Evolutionary conservation across 2,888 invertebrate species (phyloP), one percentile per base, ranked within the genome.

Genomic region (Charanyca ferruginea): DNA sequence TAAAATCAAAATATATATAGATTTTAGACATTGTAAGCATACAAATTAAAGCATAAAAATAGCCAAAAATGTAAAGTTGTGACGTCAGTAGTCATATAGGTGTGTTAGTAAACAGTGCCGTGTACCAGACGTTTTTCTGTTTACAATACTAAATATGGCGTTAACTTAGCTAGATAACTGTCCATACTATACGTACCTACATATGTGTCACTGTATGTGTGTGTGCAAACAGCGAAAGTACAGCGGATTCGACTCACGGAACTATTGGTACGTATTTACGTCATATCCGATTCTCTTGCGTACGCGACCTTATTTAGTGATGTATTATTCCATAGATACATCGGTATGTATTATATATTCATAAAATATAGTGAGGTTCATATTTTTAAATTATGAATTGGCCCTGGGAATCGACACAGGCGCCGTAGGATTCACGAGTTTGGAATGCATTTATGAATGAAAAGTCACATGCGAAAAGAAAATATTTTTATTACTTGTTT

Each of bases 171-270:
- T 64, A 74, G 61, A 72, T 79, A 83, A 77, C 83, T 79, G 73
- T 80, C 13, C 41, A 58, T 28, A 13, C 8, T 55, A 49, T 62
- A 51, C 20, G 59, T 70, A 69, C 51, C 18, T 54, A 23, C 57
- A 25, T 41, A 47, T 25, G 45, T 58, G 58, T 68, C 68, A 35
- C n/a, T 68, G 53, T 54, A 55, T 83, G 77, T 85, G 77, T 74
- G 78, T 83, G 75, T 66, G 81, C 86, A 85, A 90, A 90, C 77
- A 91, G 83, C 83, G 85, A 89, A 89, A 89, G 89, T 85, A 76
- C 72, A 57, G 61, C 80, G 84, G 83, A 73, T 87, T 83, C 79
- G 59, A 78, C 83, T 85, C 80, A 78, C 86, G 86, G 87, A 90
- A 87, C 86, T 80, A 42, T 49, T 75, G 73, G 73, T 75, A 67